Conservation (phyloP, 1,140 invertebrate species). For the Diabrotica virgifera region DNA sequence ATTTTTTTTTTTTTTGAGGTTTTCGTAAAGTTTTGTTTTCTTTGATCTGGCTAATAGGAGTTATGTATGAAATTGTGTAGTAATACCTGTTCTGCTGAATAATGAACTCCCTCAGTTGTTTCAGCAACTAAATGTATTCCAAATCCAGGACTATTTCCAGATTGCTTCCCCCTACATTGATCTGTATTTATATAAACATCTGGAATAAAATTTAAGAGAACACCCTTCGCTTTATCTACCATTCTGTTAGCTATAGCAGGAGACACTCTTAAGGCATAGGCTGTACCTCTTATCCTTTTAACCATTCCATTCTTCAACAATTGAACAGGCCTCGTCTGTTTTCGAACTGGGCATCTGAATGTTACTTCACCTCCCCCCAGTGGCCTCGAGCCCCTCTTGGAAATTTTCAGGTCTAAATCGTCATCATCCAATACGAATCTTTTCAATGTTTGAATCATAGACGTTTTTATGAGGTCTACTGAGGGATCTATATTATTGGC, state of each 20-base stretch:
- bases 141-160: conserved; percentile 87
- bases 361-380: conserved; percentile 87
- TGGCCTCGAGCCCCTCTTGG: conserved; percentile 79
- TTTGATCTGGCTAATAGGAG: too few species aligned
- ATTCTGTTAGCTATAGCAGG: conserved; percentile 88
- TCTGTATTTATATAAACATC: conserved; percentile 96
- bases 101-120: conserved; percentile 83
- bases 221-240: conserved; percentile 87
- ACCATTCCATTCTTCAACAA: conserved; percentile 83
- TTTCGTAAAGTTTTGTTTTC: too few species aligned
- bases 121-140: conserved; percentile 90
- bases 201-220: conserved; percentile 86
- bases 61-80: not conserved
- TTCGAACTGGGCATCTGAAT: conserved; percentile 80
- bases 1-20: too few species aligned
- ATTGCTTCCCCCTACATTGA: conserved; percentile 77
- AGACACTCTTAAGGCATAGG: conserved; percentile 85
- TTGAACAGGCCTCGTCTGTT: conserved; percentile 58
- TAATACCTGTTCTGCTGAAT: conserved; percentile 63
- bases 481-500: conserved; percentile 80
- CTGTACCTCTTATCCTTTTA: conserved; percentile 87
- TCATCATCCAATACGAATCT: conserved; percentile 86
- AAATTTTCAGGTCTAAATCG: conserved; percentile 81
- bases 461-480: conserved; percentile 80
- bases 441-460: conserved; percentile 76